A percentile compares a stretch with the other conserved stretches of the same genome.
These are phyloP conservation scores for Plebejus melissa DNA, from an alignment of 2,888 invertebrate genomes.

Conservation along the genomic window DNA sequence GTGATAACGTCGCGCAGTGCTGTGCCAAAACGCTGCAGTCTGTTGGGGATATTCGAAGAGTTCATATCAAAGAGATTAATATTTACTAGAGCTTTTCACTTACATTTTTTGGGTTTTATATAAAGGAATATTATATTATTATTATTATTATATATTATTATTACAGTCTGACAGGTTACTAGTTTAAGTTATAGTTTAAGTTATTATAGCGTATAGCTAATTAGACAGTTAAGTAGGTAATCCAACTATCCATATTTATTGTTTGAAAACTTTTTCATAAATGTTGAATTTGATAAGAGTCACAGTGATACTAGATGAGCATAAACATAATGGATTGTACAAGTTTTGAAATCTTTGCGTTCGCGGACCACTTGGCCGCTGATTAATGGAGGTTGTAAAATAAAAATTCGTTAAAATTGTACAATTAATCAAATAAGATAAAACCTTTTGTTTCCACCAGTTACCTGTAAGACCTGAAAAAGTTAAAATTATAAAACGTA, in stretches of 20 bases:
- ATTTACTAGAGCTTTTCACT: not conserved
- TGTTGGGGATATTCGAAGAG: not conserved
- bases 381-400: not conserved
- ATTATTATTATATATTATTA: too few species aligned
- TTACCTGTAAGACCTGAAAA: not conserved
- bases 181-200: too few species aligned
- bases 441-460: not conserved
- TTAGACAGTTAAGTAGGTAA: too few species aligned
- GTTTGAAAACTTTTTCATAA: too few species aligned
- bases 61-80: not conserved
- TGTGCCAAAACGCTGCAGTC: conserved; percentile 8
- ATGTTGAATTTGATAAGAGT: not conserved
- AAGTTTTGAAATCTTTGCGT: not conserved
- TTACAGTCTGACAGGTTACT: too few species aligned
- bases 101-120: too few species aligned
- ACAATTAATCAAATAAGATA: not conserved
- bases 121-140: too few species aligned
- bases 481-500: not conserved
- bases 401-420: not conserved
- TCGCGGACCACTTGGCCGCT: not conserved
- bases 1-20: not conserved
- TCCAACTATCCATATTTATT: too few species aligned
- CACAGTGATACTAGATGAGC: not conserved
- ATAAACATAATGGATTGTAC: not conserved
- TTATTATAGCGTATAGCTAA: too few species aligned